Evolutionary conservation across 2,888 invertebrate species (phyloP).

Genomic region (Diaprepes abbreviatus): DNA sequence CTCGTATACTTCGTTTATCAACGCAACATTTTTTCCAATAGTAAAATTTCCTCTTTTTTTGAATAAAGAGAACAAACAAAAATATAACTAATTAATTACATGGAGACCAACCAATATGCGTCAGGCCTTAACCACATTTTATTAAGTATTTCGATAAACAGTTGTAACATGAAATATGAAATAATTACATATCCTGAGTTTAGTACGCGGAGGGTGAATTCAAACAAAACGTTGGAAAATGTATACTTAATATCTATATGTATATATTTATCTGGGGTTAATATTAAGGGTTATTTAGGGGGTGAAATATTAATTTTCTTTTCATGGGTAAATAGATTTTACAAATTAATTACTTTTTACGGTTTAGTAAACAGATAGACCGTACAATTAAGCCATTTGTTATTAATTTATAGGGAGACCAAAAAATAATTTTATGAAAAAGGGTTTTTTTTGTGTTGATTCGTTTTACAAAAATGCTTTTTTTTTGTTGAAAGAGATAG

Average conservation of each 20-base stretch:
- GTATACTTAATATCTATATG: conserved; percentile 6
- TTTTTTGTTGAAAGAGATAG: too few species aligned
- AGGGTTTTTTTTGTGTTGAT: too few species aligned
- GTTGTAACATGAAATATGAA: conserved; percentile 19
- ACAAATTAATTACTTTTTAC: conserved; percentile 7
- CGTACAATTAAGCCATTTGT: background rate
- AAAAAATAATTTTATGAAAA: too few species aligned
- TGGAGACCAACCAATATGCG: background rate
- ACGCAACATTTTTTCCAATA: too few species aligned
- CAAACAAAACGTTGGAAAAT: conserved; percentile 16
- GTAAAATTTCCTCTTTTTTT: too few species aligned
- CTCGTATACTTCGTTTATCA: too few species aligned
- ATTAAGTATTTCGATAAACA: conserved; percentile 18
- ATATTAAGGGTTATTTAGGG: conserved; percentile 8
- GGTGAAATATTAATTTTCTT: background rate
- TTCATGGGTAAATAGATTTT: conserved; percentile 1
- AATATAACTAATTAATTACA: conserved; percentile 5
- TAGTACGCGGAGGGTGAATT: background rate
- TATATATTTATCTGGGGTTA: conserved; percentile 8
- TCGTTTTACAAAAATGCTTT: too few species aligned
- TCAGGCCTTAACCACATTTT: background rate
- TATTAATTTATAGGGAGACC: too few species aligned
- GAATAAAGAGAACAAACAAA: too few species aligned
- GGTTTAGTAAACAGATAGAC: background rate
- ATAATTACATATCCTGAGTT: conserved; percentile 8